phyloP scores from a whole-genome alignment of 2,113 vertebrate genomes.

The Ceyx melanurus region DNA sequence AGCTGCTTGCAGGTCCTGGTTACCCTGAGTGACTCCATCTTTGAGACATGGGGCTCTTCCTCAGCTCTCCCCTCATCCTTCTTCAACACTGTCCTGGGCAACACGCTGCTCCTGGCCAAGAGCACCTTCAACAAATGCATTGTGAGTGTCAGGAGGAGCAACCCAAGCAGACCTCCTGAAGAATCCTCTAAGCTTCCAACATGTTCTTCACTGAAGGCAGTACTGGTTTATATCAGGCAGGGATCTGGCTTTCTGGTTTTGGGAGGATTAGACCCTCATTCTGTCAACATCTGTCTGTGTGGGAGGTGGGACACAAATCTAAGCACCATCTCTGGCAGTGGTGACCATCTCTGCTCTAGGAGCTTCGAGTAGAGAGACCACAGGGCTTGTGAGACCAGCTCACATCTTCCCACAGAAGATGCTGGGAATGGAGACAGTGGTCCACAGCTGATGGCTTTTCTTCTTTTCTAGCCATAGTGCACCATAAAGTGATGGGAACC shows the following conservation, averaged over 20 bases:
- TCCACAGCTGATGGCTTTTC: too few relatives aligned
- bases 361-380: neutral
- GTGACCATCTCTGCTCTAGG: neutral
- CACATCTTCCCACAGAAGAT: rapidly evolving
- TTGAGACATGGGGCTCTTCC: neutral
- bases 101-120: slow-evolving; percentile 40
- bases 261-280: neutral
- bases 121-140: slow-evolving; percentile 56
- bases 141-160: neutral
- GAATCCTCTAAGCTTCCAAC: neutral
- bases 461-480: neutral
- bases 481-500: neutral
- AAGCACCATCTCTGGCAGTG: neutral
- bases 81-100: slow-evolving; percentile 27
- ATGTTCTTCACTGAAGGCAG: neutral
- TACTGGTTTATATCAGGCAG: neutral
- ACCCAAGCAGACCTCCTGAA: neutral
- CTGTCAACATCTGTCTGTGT: neutral
- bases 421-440: neutral
- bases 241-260: neutral
- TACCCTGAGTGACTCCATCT: neutral
- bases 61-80: neutral
- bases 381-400: neutral
- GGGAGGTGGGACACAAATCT: neutral
- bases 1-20: slow-evolving; percentile 55